Conservation (phyloP, 2,113 vertebrate species). For the Pipra filicauda region DNA sequence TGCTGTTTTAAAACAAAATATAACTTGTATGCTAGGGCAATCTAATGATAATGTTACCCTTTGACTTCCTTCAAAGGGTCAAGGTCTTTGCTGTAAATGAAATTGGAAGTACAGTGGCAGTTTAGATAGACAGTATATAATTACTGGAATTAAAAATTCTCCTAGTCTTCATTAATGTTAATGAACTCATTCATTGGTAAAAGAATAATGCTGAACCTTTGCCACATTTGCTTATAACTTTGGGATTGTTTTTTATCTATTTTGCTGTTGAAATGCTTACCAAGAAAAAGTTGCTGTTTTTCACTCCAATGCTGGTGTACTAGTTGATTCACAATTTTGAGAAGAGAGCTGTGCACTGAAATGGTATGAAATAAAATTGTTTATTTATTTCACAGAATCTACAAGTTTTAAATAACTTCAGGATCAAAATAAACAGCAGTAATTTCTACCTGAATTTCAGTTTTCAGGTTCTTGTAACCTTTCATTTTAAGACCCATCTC, state of each 20-base stretch:
- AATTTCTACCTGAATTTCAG: neutral
- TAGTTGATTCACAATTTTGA: neutral
- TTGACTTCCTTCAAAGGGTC: neutral
- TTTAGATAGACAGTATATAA: neutral
- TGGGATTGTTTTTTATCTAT: neutral
- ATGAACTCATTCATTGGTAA: neutral
- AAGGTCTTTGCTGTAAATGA: neutral
- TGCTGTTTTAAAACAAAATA: neutral
- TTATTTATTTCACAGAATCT: conserved; percentile 33
- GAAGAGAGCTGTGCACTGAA: neutral
- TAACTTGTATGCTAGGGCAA: fast-evolving
- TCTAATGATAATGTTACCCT: neutral
- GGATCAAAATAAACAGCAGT: neutral
- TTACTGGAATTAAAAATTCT: neutral
- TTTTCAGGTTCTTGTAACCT: neutral
- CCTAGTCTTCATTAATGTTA: neutral
- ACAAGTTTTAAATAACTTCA: neutral
- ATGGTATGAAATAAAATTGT: neutral
- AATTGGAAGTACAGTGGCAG: neutral
- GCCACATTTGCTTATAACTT: neutral
- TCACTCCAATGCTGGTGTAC: neutral
- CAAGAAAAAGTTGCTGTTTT: neutral
- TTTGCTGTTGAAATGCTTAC: neutral
- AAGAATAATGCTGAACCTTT: neutral
- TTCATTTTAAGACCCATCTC: neutral